These are phyloP conservation scores for Bombus haemorrhoidalis DNA, from an alignment of 1,140 invertebrate genomes.

Conservation along the genomic window DNA sequence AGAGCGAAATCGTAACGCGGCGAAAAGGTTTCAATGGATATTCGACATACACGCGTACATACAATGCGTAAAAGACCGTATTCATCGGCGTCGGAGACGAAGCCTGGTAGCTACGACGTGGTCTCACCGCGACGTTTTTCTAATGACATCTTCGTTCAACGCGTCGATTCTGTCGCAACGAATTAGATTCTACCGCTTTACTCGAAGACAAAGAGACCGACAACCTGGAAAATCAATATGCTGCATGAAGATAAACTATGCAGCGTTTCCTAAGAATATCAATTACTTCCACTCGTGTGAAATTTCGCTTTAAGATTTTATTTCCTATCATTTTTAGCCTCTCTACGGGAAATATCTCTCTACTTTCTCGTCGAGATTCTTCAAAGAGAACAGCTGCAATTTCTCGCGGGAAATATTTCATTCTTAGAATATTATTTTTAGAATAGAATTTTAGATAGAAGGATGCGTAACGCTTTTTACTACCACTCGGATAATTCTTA, in stretches of 20 bases:
- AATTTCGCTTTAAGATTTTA: neutral
- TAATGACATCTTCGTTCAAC: neutral
- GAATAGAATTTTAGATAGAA: neutral
- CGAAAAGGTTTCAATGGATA: slow-evolving; percentile 23
- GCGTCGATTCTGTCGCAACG: neutral
- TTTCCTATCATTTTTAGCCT: too few relatives aligned
- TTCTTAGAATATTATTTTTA: neutral
- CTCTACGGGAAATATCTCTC: too few relatives aligned
- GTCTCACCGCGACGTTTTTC: too few relatives aligned
- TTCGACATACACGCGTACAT: neutral
- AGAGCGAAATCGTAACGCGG: neutral
- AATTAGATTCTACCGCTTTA: neutral
- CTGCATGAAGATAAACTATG: neutral
- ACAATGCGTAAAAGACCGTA: neutral
- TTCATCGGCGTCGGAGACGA: neutral
- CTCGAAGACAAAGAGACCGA: neutral
- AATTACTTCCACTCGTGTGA: neutral
- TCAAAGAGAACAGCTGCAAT: neutral
- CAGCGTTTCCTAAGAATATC: neutral
- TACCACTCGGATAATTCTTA: too few relatives aligned
- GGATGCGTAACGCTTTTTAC: neutral
- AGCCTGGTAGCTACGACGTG: neutral
- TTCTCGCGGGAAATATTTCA: neutral
- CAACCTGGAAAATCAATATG: neutral
- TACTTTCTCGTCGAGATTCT: neutral